A percentile compares a stretch with the other conserved stretches of the same genome.
Conservation (phyloP, 2,888 invertebrate species). For the Pseudoips prasinana region DNA sequence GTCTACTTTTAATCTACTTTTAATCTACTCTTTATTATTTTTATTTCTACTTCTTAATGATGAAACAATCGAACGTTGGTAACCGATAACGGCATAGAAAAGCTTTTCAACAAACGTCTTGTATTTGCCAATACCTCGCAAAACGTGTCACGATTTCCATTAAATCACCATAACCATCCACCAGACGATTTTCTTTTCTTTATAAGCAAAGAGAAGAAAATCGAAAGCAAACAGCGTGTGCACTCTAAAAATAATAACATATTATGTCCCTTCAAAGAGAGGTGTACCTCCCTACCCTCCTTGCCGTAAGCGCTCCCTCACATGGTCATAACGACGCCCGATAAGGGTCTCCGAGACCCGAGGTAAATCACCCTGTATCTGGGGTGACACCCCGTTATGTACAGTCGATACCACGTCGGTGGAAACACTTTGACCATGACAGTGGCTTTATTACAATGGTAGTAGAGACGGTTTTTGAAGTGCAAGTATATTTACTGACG, state of each 20-base stretch:
- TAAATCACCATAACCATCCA: too few relatives aligned
- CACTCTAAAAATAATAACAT: constrained; percentile 73
- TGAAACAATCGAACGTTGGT: not conserved
- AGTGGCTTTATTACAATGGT: too few relatives aligned
- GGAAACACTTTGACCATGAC: too few relatives aligned
- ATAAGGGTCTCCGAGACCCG: constrained; percentile 78
- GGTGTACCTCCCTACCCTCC: constrained; percentile 38
- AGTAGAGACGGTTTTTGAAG: too few relatives aligned
- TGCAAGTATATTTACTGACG: too few relatives aligned
- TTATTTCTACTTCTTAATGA: not conserved
- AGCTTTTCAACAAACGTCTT: too few relatives aligned
- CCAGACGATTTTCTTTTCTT: not conserved
- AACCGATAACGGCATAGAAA: too few relatives aligned
- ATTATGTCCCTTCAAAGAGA: constrained; percentile 71
- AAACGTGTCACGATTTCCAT: too few relatives aligned
- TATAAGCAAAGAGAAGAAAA: constrained; percentile 50
- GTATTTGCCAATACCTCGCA: too few relatives aligned
- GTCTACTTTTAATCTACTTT: too few relatives aligned
- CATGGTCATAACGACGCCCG: constrained; percentile 81
- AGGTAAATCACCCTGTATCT: constrained; percentile 78
- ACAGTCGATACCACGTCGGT: too few relatives aligned
- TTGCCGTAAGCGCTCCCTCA: constrained; percentile 66
- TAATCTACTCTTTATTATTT: not conserved
- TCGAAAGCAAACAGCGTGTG: constrained; percentile 57
- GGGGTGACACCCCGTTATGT: constrained; percentile 70